phyloP scores from a whole-genome alignment of 2,113 vertebrate species.

The chimpanzee (Pan troglodytes) region NHGRI_mPanTro3-v2.1_pri NC_072421.2:98592001-98592500 shows the following conservation, averaged over 20 bases:
- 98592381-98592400: slow-evolving; percentile 25
- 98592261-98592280: background rate
- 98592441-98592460: background rate
- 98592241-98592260: background rate
- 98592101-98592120: background rate
- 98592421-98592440: background rate
- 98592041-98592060: no score
- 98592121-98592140: background rate
- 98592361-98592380: background rate
- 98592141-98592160: background rate
- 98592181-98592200: background rate
- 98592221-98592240: background rate
- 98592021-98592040: no score
- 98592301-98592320: slow-evolving; percentile 31
- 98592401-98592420: background rate
- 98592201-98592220: background rate
- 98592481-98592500: background rate
- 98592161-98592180: background rate
- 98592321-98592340: slow-evolving; percentile 18
- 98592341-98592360: background rate
- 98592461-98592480: background rate
- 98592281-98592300: background rate
- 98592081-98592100: background rate
- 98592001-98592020: no score
- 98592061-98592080: background rate